phyloP scores from a whole-genome alignment of 2,113 vertebrate genomes.

The Malurus elegans region DNA sequence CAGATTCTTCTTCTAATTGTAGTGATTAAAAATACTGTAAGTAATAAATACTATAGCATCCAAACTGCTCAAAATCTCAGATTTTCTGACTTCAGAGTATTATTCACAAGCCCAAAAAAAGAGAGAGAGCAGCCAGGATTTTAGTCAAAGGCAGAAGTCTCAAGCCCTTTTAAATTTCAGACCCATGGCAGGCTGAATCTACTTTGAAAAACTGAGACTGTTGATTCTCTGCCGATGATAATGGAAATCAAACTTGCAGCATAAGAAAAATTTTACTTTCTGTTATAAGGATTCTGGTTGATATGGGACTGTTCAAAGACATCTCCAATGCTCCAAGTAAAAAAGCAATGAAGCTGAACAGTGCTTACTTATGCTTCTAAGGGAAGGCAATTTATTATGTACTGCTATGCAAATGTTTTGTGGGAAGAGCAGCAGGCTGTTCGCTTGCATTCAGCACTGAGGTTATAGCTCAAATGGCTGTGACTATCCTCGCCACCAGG shows the following conservation, averaged over 20 bases:
- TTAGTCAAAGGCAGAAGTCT: not conserved
- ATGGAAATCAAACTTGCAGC: not conserved
- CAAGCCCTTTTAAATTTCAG: not conserved
- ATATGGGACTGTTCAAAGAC: not conserved
- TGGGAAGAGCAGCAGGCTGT: not conserved
- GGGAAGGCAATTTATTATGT: not conserved
- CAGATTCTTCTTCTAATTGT: not conserved
- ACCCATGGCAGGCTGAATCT: not conserved
- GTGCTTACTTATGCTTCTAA: not conserved
- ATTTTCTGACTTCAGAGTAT: not conserved
- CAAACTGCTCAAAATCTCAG: not conserved
- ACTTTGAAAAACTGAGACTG: not conserved
- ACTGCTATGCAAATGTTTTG: not conserved
- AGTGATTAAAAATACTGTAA: not conserved
- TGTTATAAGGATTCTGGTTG: not conserved
- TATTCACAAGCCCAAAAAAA: not conserved
- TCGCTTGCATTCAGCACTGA: not conserved
- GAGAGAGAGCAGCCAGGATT: not conserved
- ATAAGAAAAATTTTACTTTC: not conserved
- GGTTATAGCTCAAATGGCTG: not conserved
- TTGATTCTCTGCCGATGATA: not conserved
- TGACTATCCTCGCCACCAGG: not conserved
- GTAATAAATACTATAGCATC: not conserved
- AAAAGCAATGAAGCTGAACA: not conserved
- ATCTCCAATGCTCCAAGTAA: not conserved